Evolutionary conservation across 2,888 invertebrate genomes (phyloP).

Genomic region (Brachylomia viminalis): DNA sequence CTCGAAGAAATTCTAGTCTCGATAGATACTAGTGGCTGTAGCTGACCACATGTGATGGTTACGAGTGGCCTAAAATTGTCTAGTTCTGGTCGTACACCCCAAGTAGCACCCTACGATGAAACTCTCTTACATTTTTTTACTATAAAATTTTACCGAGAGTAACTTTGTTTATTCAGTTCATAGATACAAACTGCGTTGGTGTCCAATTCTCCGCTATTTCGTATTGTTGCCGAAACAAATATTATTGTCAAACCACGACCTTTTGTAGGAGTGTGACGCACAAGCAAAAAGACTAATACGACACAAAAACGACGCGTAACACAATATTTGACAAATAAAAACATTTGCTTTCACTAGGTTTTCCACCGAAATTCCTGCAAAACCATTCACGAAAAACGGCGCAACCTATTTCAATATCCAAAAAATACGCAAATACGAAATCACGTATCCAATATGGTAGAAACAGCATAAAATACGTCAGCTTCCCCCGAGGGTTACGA

Average conservation of each 20-base stretch:
- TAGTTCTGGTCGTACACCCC: background rate
- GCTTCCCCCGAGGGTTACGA: constrained; percentile 31
- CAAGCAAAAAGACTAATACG: background rate
- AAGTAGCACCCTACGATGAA: background rate
- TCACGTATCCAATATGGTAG: constrained; percentile 39
- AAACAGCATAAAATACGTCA: constrained; percentile 30
- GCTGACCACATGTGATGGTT: background rate
- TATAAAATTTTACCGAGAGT: background rate
- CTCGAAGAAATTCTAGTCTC: background rate
- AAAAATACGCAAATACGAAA: constrained; percentile 34
- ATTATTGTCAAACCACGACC: background rate
- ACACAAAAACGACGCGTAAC: background rate
- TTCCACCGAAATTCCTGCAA: background rate
- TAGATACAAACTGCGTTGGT: background rate
- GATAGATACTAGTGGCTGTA: background rate
- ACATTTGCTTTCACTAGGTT: background rate
- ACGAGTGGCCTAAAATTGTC: background rate
- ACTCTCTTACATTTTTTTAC: background rate
- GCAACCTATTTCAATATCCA: constrained; percentile 21
- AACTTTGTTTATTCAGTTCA: background rate
- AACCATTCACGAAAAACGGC: constrained; percentile 9
- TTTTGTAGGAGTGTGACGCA: background rate
- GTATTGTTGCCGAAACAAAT: background rate
- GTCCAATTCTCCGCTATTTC: background rate
- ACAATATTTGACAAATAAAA: constrained; percentile 1